Base-by-base conservation (phyloP, 2,113 vertebrate genomes). In the Pedionomus torquatus region DNA sequence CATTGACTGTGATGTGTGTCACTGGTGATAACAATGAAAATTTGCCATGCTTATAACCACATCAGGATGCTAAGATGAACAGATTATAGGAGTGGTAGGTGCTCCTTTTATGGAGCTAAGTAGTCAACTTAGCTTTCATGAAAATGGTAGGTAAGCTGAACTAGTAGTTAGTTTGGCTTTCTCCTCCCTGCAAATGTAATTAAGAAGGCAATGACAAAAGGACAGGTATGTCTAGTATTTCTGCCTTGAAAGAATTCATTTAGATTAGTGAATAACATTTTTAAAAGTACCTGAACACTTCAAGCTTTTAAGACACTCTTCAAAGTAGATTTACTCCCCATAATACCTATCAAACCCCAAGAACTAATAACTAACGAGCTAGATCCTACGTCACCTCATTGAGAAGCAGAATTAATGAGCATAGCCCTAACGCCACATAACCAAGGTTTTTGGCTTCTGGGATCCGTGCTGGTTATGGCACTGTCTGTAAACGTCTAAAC, bases 1-100 rank as follows among this genome's bases (percentile, higher is more conserved):
- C 84, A 83, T 82, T 87, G 83, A 85, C 84, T 94, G 55, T 95
- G 87, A 93, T 85, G 65, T 63, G 78, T 91, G 95, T 90, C 84
- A 83, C 54, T 78, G 71, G 71, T 80, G 74, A 95, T 88, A 90
- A 96, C 57, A 81, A 95, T 2, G 41, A 93, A 86, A 83, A 88
- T 77, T 97, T 77, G 35, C 81, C 68, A 81, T 86, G 76, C 63
- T 86, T 85, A 66, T 80, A 72, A 77, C 37, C 41, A 79, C 41
- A 12, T 91, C 63, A 74, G 13, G 13, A 90, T 63, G 87, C 31
- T 30, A 66, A 85, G 1, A 91, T 54, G 82, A 95, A 72, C 51
- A 83, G 87, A 94, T 93, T 82, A 72, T 10, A 79, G 57, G 43
- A 89, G 46, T 69, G 30, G 37, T 58, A 46, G 64, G 37, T 77